These are phyloP conservation scores for Entomyzon cyanotis DNA, from an alignment of 2,113 vertebrate species.

Conservation along the genomic window DNA sequence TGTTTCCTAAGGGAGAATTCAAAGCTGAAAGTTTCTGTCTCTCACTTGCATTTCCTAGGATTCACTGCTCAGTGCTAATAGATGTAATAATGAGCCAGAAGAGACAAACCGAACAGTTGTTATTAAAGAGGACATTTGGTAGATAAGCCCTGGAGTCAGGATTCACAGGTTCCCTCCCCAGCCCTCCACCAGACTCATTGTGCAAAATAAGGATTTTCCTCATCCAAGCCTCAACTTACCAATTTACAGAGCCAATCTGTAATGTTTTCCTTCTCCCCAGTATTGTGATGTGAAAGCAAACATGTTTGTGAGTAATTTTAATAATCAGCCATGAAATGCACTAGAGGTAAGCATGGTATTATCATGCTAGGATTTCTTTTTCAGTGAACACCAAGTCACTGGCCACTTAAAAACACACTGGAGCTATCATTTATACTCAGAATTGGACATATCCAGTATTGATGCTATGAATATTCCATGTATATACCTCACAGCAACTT, in stretches of 20 bases:
- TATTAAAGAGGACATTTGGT: background rate
- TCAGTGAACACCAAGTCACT: background rate
- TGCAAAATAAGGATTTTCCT: background rate
- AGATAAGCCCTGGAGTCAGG: background rate
- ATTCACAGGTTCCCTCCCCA: background rate
- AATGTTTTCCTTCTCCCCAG: background rate
- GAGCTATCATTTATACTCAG: background rate
- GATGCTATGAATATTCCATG: background rate
- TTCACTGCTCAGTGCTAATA: background rate
- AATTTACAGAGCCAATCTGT: background rate
- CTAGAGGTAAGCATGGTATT: background rate
- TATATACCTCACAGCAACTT: background rate
- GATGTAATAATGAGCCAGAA: background rate
- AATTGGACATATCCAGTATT: background rate
- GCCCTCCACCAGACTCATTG: background rate
- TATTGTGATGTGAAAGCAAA: background rate
- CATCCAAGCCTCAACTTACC: background rate
- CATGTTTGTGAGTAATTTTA: conserved; percentile 16
- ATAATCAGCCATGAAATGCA: conserved; percentile 29
- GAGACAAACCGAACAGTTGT: background rate
- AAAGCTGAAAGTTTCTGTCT: background rate
- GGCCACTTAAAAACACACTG: background rate
- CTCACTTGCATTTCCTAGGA: background rate
- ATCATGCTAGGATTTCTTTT: background rate
- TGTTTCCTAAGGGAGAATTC: background rate